Evolutionary conservation across 2,797 vertebrate species (phyloP).

Genomic region (Myoxocephalus aenaeus): DNA sequence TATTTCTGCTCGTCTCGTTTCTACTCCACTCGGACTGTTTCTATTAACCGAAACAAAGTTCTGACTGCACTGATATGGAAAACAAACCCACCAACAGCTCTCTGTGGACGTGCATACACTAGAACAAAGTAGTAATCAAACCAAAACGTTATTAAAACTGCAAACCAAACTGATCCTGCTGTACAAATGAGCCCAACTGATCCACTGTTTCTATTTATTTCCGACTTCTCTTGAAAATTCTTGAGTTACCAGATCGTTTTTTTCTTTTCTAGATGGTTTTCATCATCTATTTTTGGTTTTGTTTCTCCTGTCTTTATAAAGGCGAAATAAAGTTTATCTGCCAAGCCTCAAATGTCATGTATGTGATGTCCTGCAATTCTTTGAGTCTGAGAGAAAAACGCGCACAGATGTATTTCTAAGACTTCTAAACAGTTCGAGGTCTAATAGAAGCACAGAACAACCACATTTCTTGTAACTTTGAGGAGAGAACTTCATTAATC

Average conservation of each 20-base stretch:
- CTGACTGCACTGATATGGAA: conserved; percentile 35
- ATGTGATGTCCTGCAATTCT: not conserved
- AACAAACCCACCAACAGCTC: not conserved
- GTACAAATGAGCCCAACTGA: conserved; percentile 12
- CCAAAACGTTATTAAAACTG: conserved; percentile 10
- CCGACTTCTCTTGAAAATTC: conserved; percentile 7
- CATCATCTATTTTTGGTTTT: not conserved
- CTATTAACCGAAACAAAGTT: not conserved
- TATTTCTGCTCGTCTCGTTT: not conserved
- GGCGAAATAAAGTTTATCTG: conserved; percentile 42
- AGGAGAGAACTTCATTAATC: not conserved
- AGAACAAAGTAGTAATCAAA: not conserved
- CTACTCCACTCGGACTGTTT: not conserved
- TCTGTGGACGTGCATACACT: not conserved
- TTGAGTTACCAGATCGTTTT: not conserved
- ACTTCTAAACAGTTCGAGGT: not conserved
- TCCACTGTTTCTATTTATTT: conserved; percentile 60
- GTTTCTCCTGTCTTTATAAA: conserved; percentile 20
- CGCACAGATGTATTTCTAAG: not conserved
- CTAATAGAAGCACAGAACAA: not conserved
- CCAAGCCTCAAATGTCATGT: not conserved
- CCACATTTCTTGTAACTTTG: not conserved
- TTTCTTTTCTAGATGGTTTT: not conserved
- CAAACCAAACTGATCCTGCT: conserved; percentile 23
- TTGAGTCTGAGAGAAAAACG: not conserved